phyloP scores from a whole-genome alignment of 2,113 vertebrate species.

The Dipodomys merriami region DNA sequence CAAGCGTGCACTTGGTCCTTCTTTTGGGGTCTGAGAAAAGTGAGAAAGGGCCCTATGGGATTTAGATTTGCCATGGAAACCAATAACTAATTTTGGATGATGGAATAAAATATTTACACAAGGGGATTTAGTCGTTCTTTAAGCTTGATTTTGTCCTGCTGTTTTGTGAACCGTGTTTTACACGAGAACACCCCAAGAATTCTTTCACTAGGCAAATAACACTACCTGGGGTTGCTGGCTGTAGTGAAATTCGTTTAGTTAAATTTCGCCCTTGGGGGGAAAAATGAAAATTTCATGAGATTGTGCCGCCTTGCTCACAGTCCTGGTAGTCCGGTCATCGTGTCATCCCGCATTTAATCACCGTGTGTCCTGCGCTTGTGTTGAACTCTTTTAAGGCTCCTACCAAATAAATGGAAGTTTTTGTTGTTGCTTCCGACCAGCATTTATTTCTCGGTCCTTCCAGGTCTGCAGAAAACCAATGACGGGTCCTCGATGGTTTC shows the following conservation, averaged over 20 bases:
- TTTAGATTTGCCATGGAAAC: slow-evolving; percentile 46
- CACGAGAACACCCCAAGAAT: background rate
- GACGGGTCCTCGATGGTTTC: background rate
- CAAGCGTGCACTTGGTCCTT: slow-evolving; percentile 46
- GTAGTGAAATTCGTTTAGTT: background rate
- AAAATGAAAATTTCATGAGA: background rate
- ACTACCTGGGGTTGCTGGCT: background rate
- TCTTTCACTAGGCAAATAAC: slow-evolving; percentile 13
- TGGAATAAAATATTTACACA: background rate
- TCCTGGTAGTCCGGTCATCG: background rate
- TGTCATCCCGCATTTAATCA: background rate
- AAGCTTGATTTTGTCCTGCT: background rate
- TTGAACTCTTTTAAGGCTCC: background rate
- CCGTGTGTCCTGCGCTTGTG: background rate
- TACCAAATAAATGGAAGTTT: slow-evolving; percentile 28
- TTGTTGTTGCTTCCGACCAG: slow-evolving; percentile 23
- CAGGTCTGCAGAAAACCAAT: background rate
- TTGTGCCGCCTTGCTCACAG: background rate
- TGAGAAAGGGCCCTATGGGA: slow-evolving; percentile 29
- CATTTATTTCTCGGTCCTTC: slow-evolving; percentile 40
- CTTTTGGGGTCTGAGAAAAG: background rate
- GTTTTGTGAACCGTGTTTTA: background rate
- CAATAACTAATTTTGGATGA: background rate
- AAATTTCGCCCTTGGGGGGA: slow-evolving; percentile 31
- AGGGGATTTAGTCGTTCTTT: background rate